These are phyloP conservation scores for Pseudocheirus occidentalis DNA, from an alignment of 2,797 vertebrate genomes.

Conservation along the genomic window DNA sequence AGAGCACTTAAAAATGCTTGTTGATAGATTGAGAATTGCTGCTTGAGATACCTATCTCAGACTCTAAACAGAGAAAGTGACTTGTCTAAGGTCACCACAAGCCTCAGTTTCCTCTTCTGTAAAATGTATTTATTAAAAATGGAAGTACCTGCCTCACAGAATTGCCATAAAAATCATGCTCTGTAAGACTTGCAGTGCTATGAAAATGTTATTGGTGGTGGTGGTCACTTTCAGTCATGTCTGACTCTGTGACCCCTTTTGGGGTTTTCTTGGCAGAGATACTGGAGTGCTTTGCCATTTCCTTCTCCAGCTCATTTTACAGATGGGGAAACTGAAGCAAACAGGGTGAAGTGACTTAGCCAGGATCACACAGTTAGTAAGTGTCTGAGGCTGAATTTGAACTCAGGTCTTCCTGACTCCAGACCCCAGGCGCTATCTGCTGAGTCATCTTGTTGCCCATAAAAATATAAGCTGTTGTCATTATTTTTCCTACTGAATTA, in stretches of 20 bases:
- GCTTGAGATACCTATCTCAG: not conserved
- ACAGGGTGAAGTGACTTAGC: not conserved
- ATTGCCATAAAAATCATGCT: not conserved
- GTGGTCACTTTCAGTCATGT: not conserved
- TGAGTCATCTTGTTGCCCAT: not conserved
- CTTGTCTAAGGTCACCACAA: not conserved
- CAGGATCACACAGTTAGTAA: not conserved
- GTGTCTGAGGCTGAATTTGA: not conserved
- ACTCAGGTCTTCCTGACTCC: not conserved
- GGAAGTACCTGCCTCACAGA: not conserved
- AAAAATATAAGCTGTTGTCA: not conserved
- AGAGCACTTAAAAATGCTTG: not conserved
- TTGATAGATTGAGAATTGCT: not conserved
- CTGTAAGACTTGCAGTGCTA: not conserved
- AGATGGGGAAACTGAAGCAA: not conserved
- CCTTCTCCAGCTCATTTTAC: not conserved
- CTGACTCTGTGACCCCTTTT: not conserved
- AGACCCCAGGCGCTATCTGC: not conserved
- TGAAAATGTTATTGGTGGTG: not conserved
- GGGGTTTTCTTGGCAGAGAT: not conserved
- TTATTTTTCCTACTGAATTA: not conserved
- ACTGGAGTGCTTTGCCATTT: not conserved
- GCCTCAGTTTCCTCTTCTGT: not conserved
- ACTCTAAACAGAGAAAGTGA: not conserved
- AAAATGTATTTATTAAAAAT: not conserved